A percentile compares a stretch with the other conserved stretches of the same genome.
Evolutionary conservation across 1,140 invertebrate species (phyloP).

Genomic region (Tyrophagus putrescentiae): DNA sequence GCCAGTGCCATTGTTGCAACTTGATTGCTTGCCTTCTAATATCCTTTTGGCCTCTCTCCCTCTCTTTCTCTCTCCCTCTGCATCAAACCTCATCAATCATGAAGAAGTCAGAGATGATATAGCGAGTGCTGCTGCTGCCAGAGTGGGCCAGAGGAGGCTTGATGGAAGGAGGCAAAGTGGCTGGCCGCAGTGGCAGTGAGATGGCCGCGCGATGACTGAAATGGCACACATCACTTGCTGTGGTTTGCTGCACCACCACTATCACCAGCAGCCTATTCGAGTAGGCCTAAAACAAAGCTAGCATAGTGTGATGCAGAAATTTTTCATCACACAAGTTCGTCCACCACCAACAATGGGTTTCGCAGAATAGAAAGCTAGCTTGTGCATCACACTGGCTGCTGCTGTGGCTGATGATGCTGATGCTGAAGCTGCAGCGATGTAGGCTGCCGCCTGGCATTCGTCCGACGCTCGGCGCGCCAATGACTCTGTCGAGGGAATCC

Average conservation of each 20-base stretch:
- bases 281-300: too few relatives aligned
- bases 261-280: too few relatives aligned
- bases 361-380: background rate
- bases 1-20: conserved; percentile 4
- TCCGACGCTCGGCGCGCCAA: too few relatives aligned
- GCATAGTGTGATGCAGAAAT: too few relatives aligned
- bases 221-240: conserved; percentile 13
- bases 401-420: too few relatives aligned
- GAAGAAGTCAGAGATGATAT: conserved; percentile 2
- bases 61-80: background rate
- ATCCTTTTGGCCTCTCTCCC: conserved; percentile 15
- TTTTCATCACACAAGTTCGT: background rate
- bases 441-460: too few relatives aligned
- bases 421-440: too few relatives aligned
- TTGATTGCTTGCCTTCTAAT: conserved; percentile 11
- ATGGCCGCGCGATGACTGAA: background rate
- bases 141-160: conserved; percentile 11
- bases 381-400: background rate
- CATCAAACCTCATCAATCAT: conserved; percentile 17
- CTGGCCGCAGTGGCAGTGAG: background rate
- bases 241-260: too few relatives aligned
- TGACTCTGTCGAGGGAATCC: too few relatives aligned
- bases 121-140: background rate
- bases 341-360: background rate
- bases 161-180: background rate